Evolutionary conservation across 1,140 invertebrate genomes (phyloP).

Genomic region (Rhynchophorus ferrugineus): DNA sequence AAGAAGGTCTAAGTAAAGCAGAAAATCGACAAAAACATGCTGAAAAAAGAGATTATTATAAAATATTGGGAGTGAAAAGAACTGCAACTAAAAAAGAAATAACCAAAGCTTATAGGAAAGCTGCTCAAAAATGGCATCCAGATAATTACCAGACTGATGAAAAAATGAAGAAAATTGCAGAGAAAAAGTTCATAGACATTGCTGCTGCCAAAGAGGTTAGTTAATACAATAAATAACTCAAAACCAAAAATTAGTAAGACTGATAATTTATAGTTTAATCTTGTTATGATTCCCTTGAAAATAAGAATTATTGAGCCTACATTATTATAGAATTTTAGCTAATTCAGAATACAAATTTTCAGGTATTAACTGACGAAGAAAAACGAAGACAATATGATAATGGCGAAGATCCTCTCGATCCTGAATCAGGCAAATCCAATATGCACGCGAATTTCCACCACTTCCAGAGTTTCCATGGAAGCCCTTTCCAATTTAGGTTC

Average conservation of each 20-base stretch:
- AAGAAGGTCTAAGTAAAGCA: slow-evolving; percentile 81
- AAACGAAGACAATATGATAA: slow-evolving; percentile 89
- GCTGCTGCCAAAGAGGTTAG: slow-evolving; percentile 95
- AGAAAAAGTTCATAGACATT: slow-evolving; percentile 98
- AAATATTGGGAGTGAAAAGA: slow-evolving; percentile 73
- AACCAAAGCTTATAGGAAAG: slow-evolving; percentile 92
- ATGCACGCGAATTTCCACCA: slow-evolving; percentile 60
- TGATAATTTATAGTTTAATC: no score
- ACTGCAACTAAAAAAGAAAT: slow-evolving; percentile 90
- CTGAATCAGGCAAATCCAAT: slow-evolving; percentile 64
- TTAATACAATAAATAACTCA: slow-evolving; percentile 11
- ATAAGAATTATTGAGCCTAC: no score
- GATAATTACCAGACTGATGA: slow-evolving; percentile 90
- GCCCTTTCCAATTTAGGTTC: slow-evolving; percentile 94
- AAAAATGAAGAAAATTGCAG: slow-evolving; percentile 81
- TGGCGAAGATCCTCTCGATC: slow-evolving; percentile 96
- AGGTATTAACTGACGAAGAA: slow-evolving; percentile 71
- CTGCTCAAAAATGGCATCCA: slow-evolving; percentile 98
- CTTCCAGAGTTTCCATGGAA: slow-evolving; percentile 82
- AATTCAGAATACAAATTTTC: no score
- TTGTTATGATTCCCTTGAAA: no score
- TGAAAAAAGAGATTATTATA: slow-evolving; percentile 95
- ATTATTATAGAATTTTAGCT: no score
- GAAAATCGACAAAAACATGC: slow-evolving; percentile 92
- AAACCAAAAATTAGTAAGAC: not conserved